Evolutionary conservation across 2,797 vertebrate genomes (phyloP).

Genomic region (Prunella strophiata): DNA sequence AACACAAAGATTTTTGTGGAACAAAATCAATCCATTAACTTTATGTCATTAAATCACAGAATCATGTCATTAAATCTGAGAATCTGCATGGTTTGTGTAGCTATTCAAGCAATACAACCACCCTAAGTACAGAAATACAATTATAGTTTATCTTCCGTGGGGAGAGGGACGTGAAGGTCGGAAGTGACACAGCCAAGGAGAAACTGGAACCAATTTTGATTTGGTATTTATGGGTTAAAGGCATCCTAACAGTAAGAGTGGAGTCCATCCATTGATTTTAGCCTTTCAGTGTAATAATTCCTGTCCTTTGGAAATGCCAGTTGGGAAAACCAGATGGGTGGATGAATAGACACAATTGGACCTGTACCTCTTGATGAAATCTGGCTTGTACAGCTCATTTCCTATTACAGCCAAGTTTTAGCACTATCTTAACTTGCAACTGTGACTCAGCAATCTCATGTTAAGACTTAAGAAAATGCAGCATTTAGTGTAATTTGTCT

Average conservation of each 20-base stretch:
- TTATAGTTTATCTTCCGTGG: not conserved
- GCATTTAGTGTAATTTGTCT: not conserved
- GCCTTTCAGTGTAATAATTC: not conserved
- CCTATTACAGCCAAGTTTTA: not conserved
- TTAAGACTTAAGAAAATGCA: not conserved
- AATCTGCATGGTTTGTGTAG: not conserved
- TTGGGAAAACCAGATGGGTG: not conserved
- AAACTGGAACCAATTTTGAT: not conserved
- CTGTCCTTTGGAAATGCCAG: not conserved
- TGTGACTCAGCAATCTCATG: not conserved
- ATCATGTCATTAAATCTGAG: not conserved
- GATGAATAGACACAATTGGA: not conserved
- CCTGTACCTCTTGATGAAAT: not conserved
- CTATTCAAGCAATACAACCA: not conserved
- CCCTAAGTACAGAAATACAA: not conserved
- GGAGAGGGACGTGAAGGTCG: not conserved
- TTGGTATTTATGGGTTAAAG: not conserved
- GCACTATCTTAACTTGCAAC: not conserved
- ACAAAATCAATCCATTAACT: not conserved
- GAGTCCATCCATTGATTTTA: not conserved
- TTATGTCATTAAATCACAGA: not conserved
- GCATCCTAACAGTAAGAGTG: not conserved
- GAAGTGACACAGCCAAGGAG: not conserved
- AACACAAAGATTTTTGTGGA: not conserved
- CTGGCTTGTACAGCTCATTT: not conserved